phyloP scores from a whole-genome alignment of 2,888 invertebrate genomes.

The Drosophila barbarae region DNA sequence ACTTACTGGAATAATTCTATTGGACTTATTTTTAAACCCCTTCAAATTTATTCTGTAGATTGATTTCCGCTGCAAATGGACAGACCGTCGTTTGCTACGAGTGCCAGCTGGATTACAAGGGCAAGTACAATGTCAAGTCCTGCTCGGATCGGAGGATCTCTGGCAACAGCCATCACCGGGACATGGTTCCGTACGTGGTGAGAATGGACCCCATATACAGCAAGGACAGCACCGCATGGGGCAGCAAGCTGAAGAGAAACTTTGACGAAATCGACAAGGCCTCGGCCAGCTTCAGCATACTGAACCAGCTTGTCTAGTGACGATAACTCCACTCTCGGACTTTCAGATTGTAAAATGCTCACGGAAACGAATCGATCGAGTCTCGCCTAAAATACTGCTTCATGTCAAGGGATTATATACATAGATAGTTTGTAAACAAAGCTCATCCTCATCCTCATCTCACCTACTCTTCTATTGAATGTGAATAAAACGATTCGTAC shows the following conservation, averaged over 20 bases:
- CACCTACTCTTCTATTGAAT: conserved; percentile 12
- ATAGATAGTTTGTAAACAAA: conserved; percentile 16
- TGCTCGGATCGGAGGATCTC: conserved; percentile 29
- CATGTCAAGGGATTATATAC: conserved; percentile 58
- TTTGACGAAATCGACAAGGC: conserved; percentile 69
- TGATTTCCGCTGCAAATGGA: conserved; percentile 45
- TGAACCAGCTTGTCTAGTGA: conserved; percentile 64
- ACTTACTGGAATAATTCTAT: neutral
- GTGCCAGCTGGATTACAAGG: conserved; percentile 50
- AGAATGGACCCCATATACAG: conserved; percentile 51
- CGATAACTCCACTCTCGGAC: neutral
- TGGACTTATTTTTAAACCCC: neutral
- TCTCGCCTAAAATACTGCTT: conserved; percentile 52
- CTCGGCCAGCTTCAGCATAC: conserved; percentile 67
- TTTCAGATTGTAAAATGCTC: conserved; percentile 9
- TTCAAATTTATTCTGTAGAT: conserved; percentile 31
- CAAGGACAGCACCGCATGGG: conserved; percentile 53
- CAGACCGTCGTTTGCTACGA: conserved; percentile 52
- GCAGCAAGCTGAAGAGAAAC: conserved; percentile 62
- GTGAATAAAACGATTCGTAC: conserved; percentile 46
- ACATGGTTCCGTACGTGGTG: conserved; percentile 35
- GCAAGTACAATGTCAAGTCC: conserved; percentile 31
- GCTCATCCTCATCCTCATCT: conserved; percentile 15
- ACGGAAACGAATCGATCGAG: conserved; percentile 18
- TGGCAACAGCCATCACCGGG: conserved; percentile 17